Conservation (phyloP, 2,797 vertebrate species). For the Chelon labrosus region DNA sequence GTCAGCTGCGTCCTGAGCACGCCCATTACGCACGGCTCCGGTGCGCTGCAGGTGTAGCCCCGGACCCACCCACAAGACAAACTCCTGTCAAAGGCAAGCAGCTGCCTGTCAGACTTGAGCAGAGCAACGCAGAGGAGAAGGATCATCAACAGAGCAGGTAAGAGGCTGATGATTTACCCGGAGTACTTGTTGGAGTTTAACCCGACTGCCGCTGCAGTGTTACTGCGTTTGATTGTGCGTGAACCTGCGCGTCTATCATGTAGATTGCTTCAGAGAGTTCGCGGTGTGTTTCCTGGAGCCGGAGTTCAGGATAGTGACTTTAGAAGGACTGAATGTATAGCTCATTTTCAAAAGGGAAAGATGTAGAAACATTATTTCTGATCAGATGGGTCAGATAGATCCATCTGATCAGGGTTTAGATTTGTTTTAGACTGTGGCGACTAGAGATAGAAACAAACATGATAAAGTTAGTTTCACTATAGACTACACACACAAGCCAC, state of each 20-base stretch:
- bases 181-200: constrained; percentile 1
- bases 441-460: no score
- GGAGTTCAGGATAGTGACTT: neutral
- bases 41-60: constrained; percentile 50
- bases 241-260: neutral
- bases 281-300: neutral
- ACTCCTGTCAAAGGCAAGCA: constrained; percentile 13
- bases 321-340: neutral
- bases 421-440: no score
- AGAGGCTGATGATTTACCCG: constrained; percentile 33
- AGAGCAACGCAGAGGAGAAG: constrained; percentile 15
- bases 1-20: constrained; percentile 23
- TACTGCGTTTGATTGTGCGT: no score
- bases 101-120: constrained; percentile 42
- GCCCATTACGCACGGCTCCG: constrained; percentile 12
- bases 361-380: no score
- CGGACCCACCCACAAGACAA: constrained; percentile 55
- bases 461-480: no score
- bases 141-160: constrained; percentile 52
- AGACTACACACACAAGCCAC: no score
- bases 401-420: no score
- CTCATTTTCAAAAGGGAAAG: no score
- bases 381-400: no score
- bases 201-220: neutral
- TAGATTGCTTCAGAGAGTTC: neutral